These are phyloP conservation scores for Grus americana DNA, from an alignment of 2,113 vertebrate species.

Conservation along the genomic window DNA sequence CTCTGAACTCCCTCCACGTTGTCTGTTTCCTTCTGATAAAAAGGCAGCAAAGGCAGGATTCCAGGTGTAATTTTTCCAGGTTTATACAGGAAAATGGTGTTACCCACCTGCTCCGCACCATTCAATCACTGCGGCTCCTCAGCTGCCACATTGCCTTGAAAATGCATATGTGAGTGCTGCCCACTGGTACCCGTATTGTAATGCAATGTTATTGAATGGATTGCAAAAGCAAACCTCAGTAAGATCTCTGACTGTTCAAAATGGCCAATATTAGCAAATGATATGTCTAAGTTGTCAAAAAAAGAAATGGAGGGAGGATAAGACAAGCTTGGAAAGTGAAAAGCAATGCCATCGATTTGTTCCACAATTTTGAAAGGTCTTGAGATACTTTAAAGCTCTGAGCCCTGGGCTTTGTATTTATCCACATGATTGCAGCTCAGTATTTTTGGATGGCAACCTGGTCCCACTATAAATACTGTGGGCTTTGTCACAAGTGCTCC, in stretches of 20 bases:
- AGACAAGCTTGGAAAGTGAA: neutral
- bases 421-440: neutral
- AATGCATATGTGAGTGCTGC: neutral
- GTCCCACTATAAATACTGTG: neutral
- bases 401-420: neutral
- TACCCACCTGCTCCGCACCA: neutral
- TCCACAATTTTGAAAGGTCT: neutral
- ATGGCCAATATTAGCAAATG: neutral
- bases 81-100: neutral
- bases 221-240: neutral
- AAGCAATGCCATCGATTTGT: neutral
- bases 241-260: neutral
- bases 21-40: constrained; percentile 43
- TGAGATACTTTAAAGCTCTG: neutral
- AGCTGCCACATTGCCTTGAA: neutral
- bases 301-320: neutral
- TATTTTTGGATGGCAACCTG: neutral
- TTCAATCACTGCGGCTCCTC: neutral
- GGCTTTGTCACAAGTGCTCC: neutral
- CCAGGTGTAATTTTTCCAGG: constrained; percentile 23
- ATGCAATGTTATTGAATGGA: neutral
- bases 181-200: neutral
- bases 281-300: neutral
- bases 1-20: neutral
- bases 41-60: constrained; percentile 14